phyloP scores from a whole-genome alignment of 2,888 invertebrate species.

The Chelonus formosanus region DNA sequence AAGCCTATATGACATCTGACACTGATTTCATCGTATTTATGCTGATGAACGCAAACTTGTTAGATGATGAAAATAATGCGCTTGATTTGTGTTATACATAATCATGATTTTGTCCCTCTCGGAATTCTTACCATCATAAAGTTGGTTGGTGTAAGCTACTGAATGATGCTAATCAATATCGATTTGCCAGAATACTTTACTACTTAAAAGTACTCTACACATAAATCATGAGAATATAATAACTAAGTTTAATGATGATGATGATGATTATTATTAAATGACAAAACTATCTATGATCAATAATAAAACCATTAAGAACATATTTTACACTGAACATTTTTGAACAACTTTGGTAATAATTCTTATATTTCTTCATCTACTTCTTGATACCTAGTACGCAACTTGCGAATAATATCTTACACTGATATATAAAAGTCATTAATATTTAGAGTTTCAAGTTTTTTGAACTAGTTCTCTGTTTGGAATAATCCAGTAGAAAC shows the following conservation, averaged over 20 bases:
- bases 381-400: background rate
- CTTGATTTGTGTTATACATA: background rate
- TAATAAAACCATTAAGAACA: constrained; percentile 2
- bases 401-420: no score
- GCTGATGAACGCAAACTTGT: constrained; percentile 5
- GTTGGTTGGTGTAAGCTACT: background rate
- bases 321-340: background rate
- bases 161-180: constrained; percentile 4
- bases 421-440: no score
- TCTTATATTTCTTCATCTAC: background rate
- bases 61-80: background rate
- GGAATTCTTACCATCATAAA: background rate
- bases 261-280: no score
- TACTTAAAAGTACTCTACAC: background rate
- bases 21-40: constrained; percentile 7
- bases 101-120: background rate
- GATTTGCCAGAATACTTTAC: background rate
- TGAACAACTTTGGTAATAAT: background rate
- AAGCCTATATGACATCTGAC: constrained; percentile 11
- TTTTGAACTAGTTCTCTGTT: no score
- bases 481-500: no score
- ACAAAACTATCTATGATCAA: constrained; percentile 4
- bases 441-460: no score
- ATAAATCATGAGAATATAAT: background rate
- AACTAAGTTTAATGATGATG: background rate